Conservation (phyloP, 2,113 vertebrate species). For the Xiphorhynchus elegans region DNA sequence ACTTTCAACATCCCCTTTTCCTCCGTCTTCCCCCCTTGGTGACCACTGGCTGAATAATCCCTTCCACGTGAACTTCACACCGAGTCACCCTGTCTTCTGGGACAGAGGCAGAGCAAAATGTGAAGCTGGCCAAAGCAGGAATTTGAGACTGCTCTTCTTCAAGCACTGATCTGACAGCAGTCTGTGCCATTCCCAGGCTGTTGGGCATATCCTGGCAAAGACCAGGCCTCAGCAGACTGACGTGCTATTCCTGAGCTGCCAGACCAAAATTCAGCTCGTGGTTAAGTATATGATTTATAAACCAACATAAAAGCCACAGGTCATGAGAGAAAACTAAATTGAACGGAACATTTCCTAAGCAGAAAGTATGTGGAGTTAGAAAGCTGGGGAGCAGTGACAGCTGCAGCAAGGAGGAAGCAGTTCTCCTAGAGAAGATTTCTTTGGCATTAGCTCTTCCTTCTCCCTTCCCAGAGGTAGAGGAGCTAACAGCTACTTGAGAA, state of each 20-base stretch:
- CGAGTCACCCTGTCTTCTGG: background rate
- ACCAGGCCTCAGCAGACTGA: background rate
- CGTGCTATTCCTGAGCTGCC: background rate
- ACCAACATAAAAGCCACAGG: background rate
- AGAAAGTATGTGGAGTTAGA: background rate
- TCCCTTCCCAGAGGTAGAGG: background rate
- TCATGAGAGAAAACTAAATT: background rate
- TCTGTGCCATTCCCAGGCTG: background rate
- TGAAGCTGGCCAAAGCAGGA: background rate
- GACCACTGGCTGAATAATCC: background rate
- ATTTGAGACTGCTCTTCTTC: background rate
- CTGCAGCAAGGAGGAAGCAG: background rate
- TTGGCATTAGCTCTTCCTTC: background rate
- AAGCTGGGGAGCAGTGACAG: background rate
- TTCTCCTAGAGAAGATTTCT: background rate
- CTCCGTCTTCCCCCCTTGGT: background rate
- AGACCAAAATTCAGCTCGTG: background rate
- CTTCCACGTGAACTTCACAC: background rate
- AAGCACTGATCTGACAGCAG: background rate
- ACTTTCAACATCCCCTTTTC: background rate
- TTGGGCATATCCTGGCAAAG: background rate
- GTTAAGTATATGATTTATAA: background rate
- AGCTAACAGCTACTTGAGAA: slow-evolving; percentile 44
- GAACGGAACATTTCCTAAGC: background rate
- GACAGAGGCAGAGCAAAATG: background rate